Percentiles rank a stretch among this genome's conserved stretches.
Evolutionary conservation across 2,797 vertebrate species (phyloP).

Genomic region (Avahi laniger): DNA sequence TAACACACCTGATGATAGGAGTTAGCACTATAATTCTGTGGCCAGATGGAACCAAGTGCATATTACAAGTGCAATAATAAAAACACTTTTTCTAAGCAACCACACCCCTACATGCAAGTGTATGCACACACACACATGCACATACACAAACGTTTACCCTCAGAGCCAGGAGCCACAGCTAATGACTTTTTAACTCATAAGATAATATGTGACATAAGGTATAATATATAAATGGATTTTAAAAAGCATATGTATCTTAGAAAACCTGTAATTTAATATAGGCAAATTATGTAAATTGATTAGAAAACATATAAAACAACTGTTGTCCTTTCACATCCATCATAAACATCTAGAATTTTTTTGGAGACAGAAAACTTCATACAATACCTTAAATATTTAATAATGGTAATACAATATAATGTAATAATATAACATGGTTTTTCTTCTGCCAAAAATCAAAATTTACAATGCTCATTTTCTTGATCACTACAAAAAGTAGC

Average conservation of each 20-base stretch:
- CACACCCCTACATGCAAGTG: neutral
- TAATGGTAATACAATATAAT: neutral
- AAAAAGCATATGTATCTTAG: neutral
- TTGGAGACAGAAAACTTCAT: conserved; percentile 2
- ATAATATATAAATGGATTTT: conserved; percentile 12
- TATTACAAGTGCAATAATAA: neutral
- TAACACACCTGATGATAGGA: neutral
- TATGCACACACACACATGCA: too few relatives aligned
- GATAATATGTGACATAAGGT: neutral
- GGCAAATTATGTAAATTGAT: neutral
- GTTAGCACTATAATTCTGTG: neutral
- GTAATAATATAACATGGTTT: neutral
- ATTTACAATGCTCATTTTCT: neutral
- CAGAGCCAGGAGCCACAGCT: neutral
- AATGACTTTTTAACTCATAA: conserved; percentile 11
- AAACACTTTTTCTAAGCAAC: neutral
- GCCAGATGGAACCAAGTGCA: neutral
- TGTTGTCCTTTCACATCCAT: neutral
- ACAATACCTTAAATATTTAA: neutral
- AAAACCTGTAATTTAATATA: conserved; percentile 34
- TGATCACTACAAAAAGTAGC: neutral
- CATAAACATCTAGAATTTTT: neutral
- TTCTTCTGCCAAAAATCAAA: conserved; percentile 3
- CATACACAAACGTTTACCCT: neutral
- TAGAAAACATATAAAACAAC: conserved; percentile 33